Evolutionary conservation across 2,888 invertebrate species (phyloP), one percentile per base, ranked within the genome.

Genomic region (Agrotis puta): DNA sequence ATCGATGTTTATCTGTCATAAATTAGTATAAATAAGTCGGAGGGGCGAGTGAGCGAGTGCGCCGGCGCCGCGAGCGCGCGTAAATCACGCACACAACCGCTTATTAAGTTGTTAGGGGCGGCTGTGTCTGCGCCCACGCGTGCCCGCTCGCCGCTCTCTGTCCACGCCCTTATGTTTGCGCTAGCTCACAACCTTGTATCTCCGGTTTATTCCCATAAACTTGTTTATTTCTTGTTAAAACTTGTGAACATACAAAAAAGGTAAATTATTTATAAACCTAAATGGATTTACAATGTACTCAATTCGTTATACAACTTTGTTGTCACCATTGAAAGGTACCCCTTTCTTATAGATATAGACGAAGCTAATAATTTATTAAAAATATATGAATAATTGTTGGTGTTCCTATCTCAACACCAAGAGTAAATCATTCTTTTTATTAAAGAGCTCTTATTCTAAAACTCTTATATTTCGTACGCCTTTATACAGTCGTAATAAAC

Each of bases 91-190:
- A 83, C 92, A 95, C 92, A 95, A 92, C 95, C 92, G 92, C 95
- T 95, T 96, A 96, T 96, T 96, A 96, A 94, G 96, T 95, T 94
- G 96, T 96, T 95, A 93, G 86, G 87, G 93, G 88, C 92, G 91
- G 93, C 92, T 94, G 92, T 93, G 92, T 92, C 91, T 89, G 90
- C 86, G 92, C 94, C 95, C 94, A 95, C 95, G 95, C 96, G 94
- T 91, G 92, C 88, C 80, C 87, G 85, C 87, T 87, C 86, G 87
- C 84, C 83, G 86, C 89, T 83, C 83, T 92, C 84, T 89, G 92
- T 92, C 92, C 91, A 90, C 93, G 93, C 94, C 95, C 93, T 93
- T 93, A 91, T 92, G 90, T 93, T 93, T 92, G 92, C 88, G 90
- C 89, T 92, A 88, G 88, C 86, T 73, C 84, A 85, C 88, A 89